A percentile compares a stretch with the other conserved stretches of the same genome.
Evolutionary conservation across 2,797 vertebrate species (phyloP).

Genomic region (Pitangus sulphuratus): DNA sequence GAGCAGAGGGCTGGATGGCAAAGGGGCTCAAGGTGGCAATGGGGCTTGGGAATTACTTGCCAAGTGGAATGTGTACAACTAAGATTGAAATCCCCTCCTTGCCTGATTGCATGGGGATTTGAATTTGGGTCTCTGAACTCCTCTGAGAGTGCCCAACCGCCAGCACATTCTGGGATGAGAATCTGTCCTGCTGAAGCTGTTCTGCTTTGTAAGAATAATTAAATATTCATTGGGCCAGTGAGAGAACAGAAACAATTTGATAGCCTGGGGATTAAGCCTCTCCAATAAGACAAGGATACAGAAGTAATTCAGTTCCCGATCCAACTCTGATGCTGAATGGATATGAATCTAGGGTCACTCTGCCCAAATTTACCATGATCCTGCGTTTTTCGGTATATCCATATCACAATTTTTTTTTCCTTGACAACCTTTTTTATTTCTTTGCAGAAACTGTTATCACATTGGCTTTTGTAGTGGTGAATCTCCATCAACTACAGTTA

Average conservation of each 20-base stretch:
- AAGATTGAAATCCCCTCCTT: slow-evolving; percentile 66
- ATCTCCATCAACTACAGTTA: not conserved
- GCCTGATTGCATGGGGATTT: slow-evolving; percentile 50
- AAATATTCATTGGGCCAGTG: slow-evolving; percentile 73
- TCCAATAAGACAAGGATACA: slow-evolving; percentile 49
- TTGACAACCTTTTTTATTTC: not conserved
- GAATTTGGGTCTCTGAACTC: slow-evolving; percentile 71
- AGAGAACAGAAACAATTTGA: slow-evolving; percentile 71
- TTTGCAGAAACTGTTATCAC: not conserved
- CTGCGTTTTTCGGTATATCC: not conserved
- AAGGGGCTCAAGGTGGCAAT: not conserved
- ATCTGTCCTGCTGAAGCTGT: slow-evolving; percentile 69
- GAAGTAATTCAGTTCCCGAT: slow-evolving; percentile 60
- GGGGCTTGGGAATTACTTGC: slow-evolving; percentile 7
- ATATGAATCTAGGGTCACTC: not conserved
- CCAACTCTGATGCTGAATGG: not conserved
- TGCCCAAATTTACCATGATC: not conserved
- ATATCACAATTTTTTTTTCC: not conserved
- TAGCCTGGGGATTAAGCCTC: slow-evolving; percentile 67
- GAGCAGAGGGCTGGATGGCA: not conserved
- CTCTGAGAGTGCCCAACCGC: slow-evolving; percentile 61
- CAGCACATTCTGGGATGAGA: slow-evolving; percentile 62
- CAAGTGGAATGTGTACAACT: slow-evolving; percentile 41
- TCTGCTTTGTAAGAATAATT: slow-evolving; percentile 73
- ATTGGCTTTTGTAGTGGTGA: not conserved